Evolutionary conservation across 2,113 vertebrate species (phyloP), one percentile per base, ranked within the genome.

Genomic region (Beaufortia kweichowensis): DNA sequence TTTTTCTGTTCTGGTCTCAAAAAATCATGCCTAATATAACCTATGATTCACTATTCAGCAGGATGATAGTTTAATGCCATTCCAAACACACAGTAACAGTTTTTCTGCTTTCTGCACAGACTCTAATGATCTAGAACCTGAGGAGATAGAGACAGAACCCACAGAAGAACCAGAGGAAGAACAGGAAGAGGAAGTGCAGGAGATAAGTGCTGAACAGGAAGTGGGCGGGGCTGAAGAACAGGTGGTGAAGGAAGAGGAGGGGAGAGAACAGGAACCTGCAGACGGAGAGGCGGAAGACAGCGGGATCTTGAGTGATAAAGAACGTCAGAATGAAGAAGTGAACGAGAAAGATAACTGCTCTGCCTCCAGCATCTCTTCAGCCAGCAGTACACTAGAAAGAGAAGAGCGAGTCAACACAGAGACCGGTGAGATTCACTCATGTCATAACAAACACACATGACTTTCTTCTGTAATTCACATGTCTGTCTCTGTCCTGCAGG

Each of bases 301-400:
- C 43, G 91, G 95, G 82, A 95, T 96, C 85, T 88, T 98, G 79
- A 94, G 92, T 64, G 96, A 98, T 88, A 98, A 98, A 84, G 96
- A 98, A 67, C 91, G 94, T 68, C 94, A 96, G 89, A 97, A 96
- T 85, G 95, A 97, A 86, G 95, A 96, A 78, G 93, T 98, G 90
- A 98, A 98, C 0, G 96, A 98, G 84, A 96, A 97, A 81, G 96
- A 98, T 89, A 96, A 96, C 92, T 98, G 96, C 92, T 93, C 82
- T 14, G 93, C 75, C 86, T 92, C 91, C 72, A 91, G 96, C 89
- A 95, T 97, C 90, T 98, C 96, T 0, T 98, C 96, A 2, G 94
- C 95, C 92, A 96, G 96, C 89, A 97, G 96, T 91, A 98, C 96
- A 65, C 88, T 97, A 89, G 96, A 98, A 84, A 93, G 95, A 85